These are phyloP conservation scores for Euleptes europaea DNA, from an alignment of 2,113 vertebrate genomes.

Conservation along the genomic window DNA sequence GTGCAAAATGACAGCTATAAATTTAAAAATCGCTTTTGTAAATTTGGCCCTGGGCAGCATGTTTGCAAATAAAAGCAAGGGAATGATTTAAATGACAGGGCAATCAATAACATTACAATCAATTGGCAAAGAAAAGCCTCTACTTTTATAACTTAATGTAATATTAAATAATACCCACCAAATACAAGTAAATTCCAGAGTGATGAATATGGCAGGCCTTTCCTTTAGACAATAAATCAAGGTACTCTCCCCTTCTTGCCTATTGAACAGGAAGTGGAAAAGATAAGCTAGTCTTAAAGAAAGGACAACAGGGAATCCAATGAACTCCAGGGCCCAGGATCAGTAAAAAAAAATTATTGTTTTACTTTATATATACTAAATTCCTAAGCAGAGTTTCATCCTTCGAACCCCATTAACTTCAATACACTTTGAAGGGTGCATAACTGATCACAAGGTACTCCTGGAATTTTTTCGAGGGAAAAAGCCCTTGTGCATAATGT, in stretches of 20 bases:
- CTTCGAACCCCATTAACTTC: no score
- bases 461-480: no score
- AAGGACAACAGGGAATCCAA: no score
- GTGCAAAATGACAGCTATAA: constrained; percentile 35
- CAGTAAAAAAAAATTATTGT: no score
- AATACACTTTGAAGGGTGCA: no score
- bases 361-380: no score
- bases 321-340: no score
- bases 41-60: constrained; percentile 35
- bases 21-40: constrained; percentile 36
- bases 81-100: constrained; percentile 52
- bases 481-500: no score
- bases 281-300: background rate
- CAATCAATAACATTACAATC: constrained; percentile 62
- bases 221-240: constrained; percentile 20
- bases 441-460: no score
- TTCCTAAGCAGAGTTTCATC: no score
- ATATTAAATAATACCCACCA: constrained; percentile 46
- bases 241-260: background rate
- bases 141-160: constrained; percentile 44
- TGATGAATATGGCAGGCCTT: constrained; percentile 45
- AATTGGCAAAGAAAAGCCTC: constrained; percentile 40
- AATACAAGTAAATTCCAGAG: constrained; percentile 36
- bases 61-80: constrained; percentile 50
- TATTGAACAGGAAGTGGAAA: background rate